Evolutionary conservation across 2,113 vertebrate species (phyloP).

Genomic region (Actenoides lindsayi): DNA sequence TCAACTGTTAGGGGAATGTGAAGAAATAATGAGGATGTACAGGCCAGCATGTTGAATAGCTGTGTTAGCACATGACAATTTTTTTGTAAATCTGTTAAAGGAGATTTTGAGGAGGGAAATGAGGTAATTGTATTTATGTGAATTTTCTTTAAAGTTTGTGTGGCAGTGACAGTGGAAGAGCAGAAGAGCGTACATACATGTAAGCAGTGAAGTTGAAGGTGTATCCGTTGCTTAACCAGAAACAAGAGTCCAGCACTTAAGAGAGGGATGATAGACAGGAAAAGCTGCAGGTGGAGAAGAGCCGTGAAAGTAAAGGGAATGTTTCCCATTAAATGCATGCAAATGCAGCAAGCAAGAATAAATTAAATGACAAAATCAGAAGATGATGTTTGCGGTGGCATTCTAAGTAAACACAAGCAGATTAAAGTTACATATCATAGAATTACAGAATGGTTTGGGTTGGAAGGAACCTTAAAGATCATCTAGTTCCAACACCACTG

Average conservation of each 20-base stretch:
- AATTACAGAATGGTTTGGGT: background rate
- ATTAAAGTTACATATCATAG: background rate
- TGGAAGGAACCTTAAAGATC: no score
- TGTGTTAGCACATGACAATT: background rate
- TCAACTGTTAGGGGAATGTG: background rate
- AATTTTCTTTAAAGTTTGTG: background rate
- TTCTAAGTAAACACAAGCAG: background rate
- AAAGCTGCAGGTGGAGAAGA: background rate
- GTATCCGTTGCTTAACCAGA: background rate
- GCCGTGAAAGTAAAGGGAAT: background rate
- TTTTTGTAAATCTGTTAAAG: background rate
- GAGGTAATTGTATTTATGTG: background rate
- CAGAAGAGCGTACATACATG: background rate
- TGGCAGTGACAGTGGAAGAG: background rate
- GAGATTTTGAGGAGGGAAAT: background rate
- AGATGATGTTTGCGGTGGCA: fast-evolving
- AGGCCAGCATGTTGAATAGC: background rate
- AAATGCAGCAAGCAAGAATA: background rate
- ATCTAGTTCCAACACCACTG: no score
- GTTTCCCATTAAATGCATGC: background rate
- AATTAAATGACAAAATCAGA: background rate
- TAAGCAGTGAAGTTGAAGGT: background rate
- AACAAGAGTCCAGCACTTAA: background rate
- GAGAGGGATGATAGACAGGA: background rate
- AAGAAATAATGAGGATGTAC: background rate